Evolutionary conservation across 2,797 vertebrate species (phyloP), one percentile per base, ranked within the genome.

Genomic region (Myotis myotis): DNA sequence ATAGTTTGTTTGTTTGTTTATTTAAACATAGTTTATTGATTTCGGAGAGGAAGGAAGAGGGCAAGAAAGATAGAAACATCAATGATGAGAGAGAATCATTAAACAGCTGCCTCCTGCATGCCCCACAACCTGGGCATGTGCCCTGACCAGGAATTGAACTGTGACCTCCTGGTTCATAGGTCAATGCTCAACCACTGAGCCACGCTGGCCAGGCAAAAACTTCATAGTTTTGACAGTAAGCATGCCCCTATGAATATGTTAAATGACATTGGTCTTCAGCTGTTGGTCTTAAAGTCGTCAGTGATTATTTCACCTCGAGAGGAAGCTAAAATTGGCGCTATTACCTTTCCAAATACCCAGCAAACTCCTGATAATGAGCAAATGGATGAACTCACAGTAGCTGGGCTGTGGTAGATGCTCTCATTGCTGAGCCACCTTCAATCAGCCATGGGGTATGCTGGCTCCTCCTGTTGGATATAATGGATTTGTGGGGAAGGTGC

Each of bases 401-500:
- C 79, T 89, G 1, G 2, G 28, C 82, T 47, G 1, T 85, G 15
- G 30, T 38, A 41, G 66, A 38, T 11, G 33, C 53, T 68, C 22
- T 81, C 57, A 2, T 55, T 74, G 71, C 64, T 33, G n/a, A 83
- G 49, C 70, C 20, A 72, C n/a, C 71, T 91, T 87, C 86, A 6
- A 1, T 91, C 86, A 94, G 88, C 79, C 44, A 1, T 4, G 0
- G 22, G 53, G 30, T 83, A 96, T 92, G 71, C 78, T 20, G 41
- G 3, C 36, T 89, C 53, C 53, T 74, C 83, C 82, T 91, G 57
- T 81, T 70, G 83, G 51, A 68, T 96, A 94, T 95, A 96, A 97
- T 74, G 80, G 92, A 94, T 97, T 97, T 89, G 78, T 93, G 74
- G 94, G 91, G 76, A 90, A 96, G 91, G 89, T 51, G 55, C 49